These are phyloP conservation scores for Eudemis profundana DNA, from an alignment of 2,888 invertebrate genomes.

Conservation along the genomic window DNA sequence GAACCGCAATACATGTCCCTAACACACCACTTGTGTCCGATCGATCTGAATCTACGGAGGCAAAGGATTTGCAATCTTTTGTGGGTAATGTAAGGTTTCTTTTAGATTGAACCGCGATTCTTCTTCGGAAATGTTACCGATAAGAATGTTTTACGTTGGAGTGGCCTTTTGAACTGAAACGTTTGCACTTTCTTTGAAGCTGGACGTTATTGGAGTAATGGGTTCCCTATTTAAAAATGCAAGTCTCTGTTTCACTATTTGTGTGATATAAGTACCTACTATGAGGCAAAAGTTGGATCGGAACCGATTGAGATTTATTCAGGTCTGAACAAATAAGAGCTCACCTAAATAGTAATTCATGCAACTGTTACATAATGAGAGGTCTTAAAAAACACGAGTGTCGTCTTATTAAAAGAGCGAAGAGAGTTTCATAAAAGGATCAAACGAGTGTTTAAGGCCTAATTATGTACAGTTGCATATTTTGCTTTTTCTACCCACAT, in stretches of 20 bases:
- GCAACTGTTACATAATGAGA: too few species aligned
- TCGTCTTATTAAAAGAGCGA: too few species aligned
- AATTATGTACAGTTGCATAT: too few species aligned
- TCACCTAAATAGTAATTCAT: too few species aligned
- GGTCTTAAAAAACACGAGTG: too few species aligned
- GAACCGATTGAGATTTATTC: too few species aligned
- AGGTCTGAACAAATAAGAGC: too few species aligned
- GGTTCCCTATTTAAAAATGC: constrained; percentile 44
- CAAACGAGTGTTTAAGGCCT: too few species aligned
- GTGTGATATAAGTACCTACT: not conserved
- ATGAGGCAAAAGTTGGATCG: not conserved
- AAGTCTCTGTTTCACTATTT: constrained; percentile 6
- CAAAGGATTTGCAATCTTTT: constrained; percentile 50
- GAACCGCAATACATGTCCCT: constrained; percentile 56
- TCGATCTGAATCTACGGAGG: constrained; percentile 53
- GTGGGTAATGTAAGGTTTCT: constrained; percentile 29
- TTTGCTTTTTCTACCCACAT: too few species aligned
- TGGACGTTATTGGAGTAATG: constrained; percentile 45
- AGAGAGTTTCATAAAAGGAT: too few species aligned
- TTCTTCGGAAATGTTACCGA: constrained; percentile 52
- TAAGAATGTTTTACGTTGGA: constrained; percentile 64
- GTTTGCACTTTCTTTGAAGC: constrained; percentile 56
- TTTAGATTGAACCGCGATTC: constrained; percentile 24
- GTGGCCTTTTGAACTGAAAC: constrained; percentile 57
- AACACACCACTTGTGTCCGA: constrained; percentile 57